Conservation (phyloP, 2,113 vertebrate species). For the Ciconia maguari region DNA sequence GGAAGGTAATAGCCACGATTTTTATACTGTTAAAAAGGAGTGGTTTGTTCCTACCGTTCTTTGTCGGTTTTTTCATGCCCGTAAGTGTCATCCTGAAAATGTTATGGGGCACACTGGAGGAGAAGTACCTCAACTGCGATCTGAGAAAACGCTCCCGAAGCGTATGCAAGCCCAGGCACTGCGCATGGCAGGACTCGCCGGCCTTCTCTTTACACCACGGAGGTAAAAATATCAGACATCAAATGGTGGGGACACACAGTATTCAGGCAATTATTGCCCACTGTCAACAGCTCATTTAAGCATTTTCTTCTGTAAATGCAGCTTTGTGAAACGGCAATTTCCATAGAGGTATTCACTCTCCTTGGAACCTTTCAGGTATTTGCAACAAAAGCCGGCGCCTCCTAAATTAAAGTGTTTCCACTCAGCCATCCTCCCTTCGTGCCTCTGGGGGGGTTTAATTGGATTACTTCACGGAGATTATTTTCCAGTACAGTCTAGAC, state of each 20-base stretch:
- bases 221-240: not conserved
- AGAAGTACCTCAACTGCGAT: not conserved
- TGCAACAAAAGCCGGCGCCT: not conserved
- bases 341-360: not conserved
- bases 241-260: not conserved
- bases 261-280: not conserved
- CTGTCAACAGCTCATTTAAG: not conserved
- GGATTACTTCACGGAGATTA: not conserved
- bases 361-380: not conserved
- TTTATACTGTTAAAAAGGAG: not conserved
- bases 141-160: not conserved
- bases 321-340: not conserved
- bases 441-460: not conserved
- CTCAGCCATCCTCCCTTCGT: not conserved
- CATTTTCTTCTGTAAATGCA: not conserved
- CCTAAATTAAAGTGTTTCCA: not conserved
- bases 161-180: not conserved
- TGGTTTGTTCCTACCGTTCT: not conserved
- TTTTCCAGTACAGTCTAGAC: not conserved
- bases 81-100: not conserved
- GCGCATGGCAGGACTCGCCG: not conserved
- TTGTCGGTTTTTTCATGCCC: not conserved
- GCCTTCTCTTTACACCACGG: accelerated
- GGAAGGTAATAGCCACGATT: not conserved
- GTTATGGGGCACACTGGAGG: not conserved